Evolutionary conservation across 1,140 invertebrate genomes (phyloP).

Genomic region (Drosophila oshimai): DNA sequence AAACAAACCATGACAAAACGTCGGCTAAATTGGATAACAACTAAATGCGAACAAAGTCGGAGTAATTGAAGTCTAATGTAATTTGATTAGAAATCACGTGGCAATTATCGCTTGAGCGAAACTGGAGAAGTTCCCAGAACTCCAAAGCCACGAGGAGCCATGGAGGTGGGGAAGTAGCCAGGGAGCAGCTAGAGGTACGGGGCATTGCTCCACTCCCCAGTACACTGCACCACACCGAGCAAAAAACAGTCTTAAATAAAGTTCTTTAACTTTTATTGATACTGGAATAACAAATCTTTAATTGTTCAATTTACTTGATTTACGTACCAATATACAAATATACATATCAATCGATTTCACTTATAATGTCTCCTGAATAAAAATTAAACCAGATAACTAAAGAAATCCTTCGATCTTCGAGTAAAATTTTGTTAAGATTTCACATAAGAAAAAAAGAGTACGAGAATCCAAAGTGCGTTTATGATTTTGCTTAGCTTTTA

Average conservation of each 20-base stretch:
- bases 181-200: constrained; percentile 1
- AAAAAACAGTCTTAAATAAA: neutral
- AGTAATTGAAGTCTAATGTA: constrained; percentile 12
- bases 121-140: constrained; percentile 28
- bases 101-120: constrained; percentile 19
- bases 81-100: constrained; percentile 35
- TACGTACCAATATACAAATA: too few relatives aligned
- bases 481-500: neutral
- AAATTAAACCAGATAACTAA: too few relatives aligned
- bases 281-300: too few relatives aligned
- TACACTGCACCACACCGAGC: constrained; percentile 12
- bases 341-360: too few relatives aligned
- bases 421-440: too few relatives aligned
- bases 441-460: too few relatives aligned
- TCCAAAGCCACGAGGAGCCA: neutral
- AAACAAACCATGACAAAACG: constrained; percentile 32
- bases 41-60: constrained; percentile 10
- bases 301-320: too few relatives aligned
- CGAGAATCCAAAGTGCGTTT: too few relatives aligned
- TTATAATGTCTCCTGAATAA: too few relatives aligned
- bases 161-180: neutral
- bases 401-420: too few relatives aligned
- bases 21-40: constrained; percentile 36
- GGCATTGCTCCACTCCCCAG: constrained; percentile 18
- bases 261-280: too few relatives aligned